phyloP scores from a whole-genome alignment of 1,140 invertebrate genomes.

The Caenorhabditis latens region DNA sequence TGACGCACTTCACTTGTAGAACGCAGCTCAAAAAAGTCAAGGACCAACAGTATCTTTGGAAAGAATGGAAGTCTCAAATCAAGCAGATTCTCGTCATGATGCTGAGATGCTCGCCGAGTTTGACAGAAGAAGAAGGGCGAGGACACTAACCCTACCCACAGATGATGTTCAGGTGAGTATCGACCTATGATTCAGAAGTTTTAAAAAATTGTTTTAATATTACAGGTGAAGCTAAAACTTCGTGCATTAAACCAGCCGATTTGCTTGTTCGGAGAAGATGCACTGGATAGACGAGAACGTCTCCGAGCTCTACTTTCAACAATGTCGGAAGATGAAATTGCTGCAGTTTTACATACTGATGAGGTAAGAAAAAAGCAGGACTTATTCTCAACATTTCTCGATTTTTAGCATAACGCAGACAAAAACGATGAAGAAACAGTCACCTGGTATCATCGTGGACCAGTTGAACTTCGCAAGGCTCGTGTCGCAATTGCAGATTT shows the following conservation, averaged over 20 bases:
- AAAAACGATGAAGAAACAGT: conserved; percentile 68
- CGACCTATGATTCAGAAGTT: not conserved
- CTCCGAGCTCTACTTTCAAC: conserved; percentile 72
- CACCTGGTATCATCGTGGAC: conserved; percentile 76
- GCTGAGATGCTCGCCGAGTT: conserved; percentile 73
- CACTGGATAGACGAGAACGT: conserved; percentile 75
- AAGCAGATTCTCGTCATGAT: conserved; percentile 48
- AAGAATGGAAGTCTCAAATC: conserved; percentile 47
- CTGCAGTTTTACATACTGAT: conserved; percentile 69
- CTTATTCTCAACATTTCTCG: not conserved
- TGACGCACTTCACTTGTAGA: not conserved
- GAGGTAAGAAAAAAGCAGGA: conserved; percentile 3
- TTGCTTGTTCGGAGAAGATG: conserved; percentile 77
- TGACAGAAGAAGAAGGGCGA: conserved; percentile 72
- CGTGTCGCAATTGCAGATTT: conserved; percentile 75
- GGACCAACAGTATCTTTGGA: conserved; percentile 30
- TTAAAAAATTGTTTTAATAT: not conserved
- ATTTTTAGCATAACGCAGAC: conserved; percentile 66
- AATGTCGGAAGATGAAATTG: conserved; percentile 74
- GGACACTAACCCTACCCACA: conserved; percentile 74
- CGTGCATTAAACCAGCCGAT: conserved; percentile 75
- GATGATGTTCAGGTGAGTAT: conserved; percentile 69
- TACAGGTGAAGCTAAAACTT: conserved; percentile 76
- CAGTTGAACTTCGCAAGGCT: conserved; percentile 69
- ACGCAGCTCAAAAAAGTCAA: conserved; percentile 15